Conservation (phyloP, 2,113 vertebrate species). For the Myodes glareolus region DNA sequence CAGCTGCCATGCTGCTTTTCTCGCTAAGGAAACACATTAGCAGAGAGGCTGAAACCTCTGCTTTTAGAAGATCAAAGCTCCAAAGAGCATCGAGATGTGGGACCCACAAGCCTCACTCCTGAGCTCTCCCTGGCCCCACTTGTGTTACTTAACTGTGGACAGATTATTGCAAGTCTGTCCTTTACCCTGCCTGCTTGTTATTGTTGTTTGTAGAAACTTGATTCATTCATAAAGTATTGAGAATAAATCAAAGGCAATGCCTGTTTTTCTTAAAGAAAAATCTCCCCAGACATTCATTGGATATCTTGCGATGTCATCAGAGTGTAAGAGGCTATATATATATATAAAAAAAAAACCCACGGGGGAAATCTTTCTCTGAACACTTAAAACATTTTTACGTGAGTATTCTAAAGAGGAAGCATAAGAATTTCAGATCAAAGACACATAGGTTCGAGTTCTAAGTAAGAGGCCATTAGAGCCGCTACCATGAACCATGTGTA, state of each 20-base stretch:
- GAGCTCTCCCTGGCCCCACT: background rate
- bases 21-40: background rate
- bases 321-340: background rate
- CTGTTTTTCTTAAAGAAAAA: background rate
- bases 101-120: background rate
- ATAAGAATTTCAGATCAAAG: background rate
- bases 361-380: background rate
- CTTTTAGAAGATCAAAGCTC: background rate
- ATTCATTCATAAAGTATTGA: background rate
- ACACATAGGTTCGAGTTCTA: background rate
- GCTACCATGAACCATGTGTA: too few species aligned
- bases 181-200: background rate
- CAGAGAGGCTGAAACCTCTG: background rate
- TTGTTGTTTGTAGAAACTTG: background rate
- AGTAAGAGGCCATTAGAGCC: background rate
- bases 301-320: background rate
- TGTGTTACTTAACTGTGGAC: background rate
- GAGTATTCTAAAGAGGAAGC: background rate
- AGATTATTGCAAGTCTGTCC: background rate
- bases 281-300: background rate
- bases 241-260: background rate
- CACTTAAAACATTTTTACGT: background rate
- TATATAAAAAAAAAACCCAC: background rate
- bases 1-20: background rate
- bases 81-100: background rate